Evolutionary conservation across 1,140 invertebrate genomes (phyloP), one percentile per base, ranked within the genome.

Genomic region (Nixonia krombeini): DNA sequence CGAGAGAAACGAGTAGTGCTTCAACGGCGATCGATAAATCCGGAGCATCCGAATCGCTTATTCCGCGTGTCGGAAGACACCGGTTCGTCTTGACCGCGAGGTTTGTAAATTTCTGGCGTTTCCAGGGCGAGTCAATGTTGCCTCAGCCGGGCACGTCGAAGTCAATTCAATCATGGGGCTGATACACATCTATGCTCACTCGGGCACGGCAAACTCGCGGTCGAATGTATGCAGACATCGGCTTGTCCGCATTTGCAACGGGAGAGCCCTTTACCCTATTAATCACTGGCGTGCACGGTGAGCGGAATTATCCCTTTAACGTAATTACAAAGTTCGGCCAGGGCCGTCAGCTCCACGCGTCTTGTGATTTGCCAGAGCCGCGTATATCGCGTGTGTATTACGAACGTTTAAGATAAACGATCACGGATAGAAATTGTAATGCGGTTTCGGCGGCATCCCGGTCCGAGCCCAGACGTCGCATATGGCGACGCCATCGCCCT

Each of bases 121-220:
- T 51, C 46, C 52, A 52, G 13, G 45, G 46, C 26, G 55, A 51
- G 51, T 38, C 35, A 64, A 57, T 57, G 31, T 64, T 57, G 41
- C 46, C 47, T 64, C 49, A 56, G 46, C 44, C 37, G 51, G 16
- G 46, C 28, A 26, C 5, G 17, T 40, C 21, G 28, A 47, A 57
- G 47, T 17, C 47, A 65, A 52, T 57, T 65, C 49, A 47, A 65
- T 65, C 49, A 51, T 56, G 25, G 38, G 51, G 25, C 21, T 13
- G 13, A 51, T n/a, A 59, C 40, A 59, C 47, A 59, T 51, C n/a
- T 12, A 50, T 31, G 42, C 2, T 42, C 42, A 37, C 28, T 23
- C 33, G 16, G 31, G 21, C 31, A 26, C 16, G 29, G 28, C 29
- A 37, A 47, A 21, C 26, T 29, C 33, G 4, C 45, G 46, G 16